Conservation (phyloP, 2,113 vertebrate species). For the Cephalopholis sonnerati region DNA sequence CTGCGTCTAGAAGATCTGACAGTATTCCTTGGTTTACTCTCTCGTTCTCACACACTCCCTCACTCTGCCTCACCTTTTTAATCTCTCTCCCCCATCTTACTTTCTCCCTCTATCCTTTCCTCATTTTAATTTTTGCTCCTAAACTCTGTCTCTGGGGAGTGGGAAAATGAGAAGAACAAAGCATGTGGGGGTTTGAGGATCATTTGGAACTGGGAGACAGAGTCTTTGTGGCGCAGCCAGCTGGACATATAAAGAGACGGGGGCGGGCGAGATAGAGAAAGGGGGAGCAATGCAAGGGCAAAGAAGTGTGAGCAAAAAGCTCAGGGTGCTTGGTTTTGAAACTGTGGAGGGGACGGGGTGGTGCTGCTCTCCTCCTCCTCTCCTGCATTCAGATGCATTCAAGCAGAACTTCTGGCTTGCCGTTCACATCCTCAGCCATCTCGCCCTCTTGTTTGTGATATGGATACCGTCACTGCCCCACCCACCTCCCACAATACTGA, state of each 20-base stretch:
- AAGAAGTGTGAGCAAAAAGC: conserved; percentile 80
- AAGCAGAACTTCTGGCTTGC: conserved; percentile 82
- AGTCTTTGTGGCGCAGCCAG: conserved; percentile 87
- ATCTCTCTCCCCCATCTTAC: conserved; percentile 45
- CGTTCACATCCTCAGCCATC: conserved; percentile 73
- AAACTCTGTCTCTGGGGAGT: conserved; percentile 82
- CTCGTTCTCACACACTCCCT: conserved; percentile 48
- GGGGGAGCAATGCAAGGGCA: conserved; percentile 69
- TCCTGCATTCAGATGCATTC: conserved; percentile 82
- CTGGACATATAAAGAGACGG: conserved; percentile 87
- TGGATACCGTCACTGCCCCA: conserved; percentile 54
- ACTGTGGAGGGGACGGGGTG: conserved; percentile 61
- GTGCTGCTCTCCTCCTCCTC: conserved; percentile 50
- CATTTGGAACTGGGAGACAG: conserved; percentile 78
- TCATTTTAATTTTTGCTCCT: conserved; percentile 76
- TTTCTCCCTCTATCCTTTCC: conserved; percentile 46
- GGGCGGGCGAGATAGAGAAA: conserved; percentile 73
- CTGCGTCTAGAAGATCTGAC: conserved; percentile 30
- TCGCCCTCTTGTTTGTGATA: conserved; percentile 66
- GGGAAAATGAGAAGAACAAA: conserved; percentile 89
- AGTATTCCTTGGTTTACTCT: conserved; percentile 19
- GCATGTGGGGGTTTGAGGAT: conserved; percentile 80
- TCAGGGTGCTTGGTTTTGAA: conserved; percentile 70
- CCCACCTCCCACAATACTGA: conserved; percentile 47
- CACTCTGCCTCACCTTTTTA: conserved; percentile 56